Percentiles rank a stretch among this genome's conserved stretches.
Conservation (phyloP, 92 coral and sea anemone genomes). For the Micromussa lordhowensis region DNA sequence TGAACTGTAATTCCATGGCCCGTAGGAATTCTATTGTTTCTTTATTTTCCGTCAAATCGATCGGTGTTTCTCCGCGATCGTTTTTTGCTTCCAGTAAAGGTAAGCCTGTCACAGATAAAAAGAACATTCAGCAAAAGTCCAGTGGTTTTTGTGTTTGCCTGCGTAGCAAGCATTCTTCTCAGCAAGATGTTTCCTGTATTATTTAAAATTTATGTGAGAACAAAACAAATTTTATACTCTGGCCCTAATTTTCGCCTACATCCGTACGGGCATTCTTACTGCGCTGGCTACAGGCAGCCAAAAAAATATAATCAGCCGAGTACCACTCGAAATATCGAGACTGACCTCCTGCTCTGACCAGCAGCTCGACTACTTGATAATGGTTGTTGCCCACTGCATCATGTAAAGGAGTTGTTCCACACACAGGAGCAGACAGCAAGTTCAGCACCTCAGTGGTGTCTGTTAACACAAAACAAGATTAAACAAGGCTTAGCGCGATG, state of each 20-base stretch:
- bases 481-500: not conserved
- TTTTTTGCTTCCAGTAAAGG: conserved; percentile 79
- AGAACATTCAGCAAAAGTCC: too few relatives aligned
- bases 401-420: conserved; percentile 94
- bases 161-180: too few relatives aligned
- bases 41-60: conserved; percentile 51
- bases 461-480: not conserved
- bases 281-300: not conserved
- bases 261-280: too few relatives aligned
- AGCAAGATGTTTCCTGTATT: too few relatives aligned
- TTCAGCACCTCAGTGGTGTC: conserved; percentile 60
- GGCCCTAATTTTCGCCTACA: too few relatives aligned
- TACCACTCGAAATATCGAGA: not conserved
- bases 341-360: conserved; percentile 88
- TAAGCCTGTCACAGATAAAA: conserved; percentile 52
- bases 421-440: conserved; percentile 76
- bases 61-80: conserved; percentile 59
- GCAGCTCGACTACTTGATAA: conserved; percentile 72
- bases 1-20: conserved; percentile 40
- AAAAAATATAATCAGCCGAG: not conserved
- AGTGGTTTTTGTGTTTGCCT: too few relatives aligned
- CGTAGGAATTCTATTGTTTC: conserved; percentile 56
- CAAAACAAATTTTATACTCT: too few relatives aligned
- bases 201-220: too few relatives aligned
- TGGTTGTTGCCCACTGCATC: conserved; percentile 92